Base-by-base conservation (phyloP, 2,797 vertebrate species). In the Platyrinchus mystaceus region DNA sequence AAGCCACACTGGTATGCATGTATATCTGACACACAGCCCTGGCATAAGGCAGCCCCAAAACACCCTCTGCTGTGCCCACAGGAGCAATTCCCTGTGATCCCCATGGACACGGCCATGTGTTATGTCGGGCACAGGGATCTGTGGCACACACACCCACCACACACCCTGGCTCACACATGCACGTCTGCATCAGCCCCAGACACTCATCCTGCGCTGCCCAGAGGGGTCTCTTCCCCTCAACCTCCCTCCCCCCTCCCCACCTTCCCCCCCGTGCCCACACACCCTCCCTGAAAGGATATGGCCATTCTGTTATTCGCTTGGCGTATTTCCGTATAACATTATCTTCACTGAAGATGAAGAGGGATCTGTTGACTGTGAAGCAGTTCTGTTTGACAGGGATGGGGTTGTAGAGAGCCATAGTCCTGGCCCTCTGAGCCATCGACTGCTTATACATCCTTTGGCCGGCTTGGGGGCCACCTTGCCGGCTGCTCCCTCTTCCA, bases 311-410 rank as follows among this genome's bases (percentile, higher is more conserved):
- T 98, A 99, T 99, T 98, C 99, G 98, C 98, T 99, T 99, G 98
- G 99, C 99, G 83, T 99, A 99, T 98, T 99, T 99, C 96, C 99
- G 98, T 95, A 99, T 99, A 98, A 99, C 97, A 92, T 99, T 99
- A 97, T 99, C 99, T 98, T 99, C 99, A 93, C 99, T 99, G 98
- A 99, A 99, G 98, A 99, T 98, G 98, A 99, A 99, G 92, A 99
- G 98, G 62, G 99, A 99, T 96, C 99, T 98, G 98, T 99, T 99
- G 96, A 99, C 98, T 59, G 98, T 98, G 97, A 99, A 98, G 97
- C 98, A 99, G 98, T 97, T 99, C 98, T 99, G 99, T 96, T 99
- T 99, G 98, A 99, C 99, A 19, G 99, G 99, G 49, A 99, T 99
- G 88, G 99, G 99, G 98, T 99, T 99, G 98, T 99, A 99, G 67